Conservation (phyloP, 2,113 vertebrate species). For the Grammatotria lemairii region DNA sequence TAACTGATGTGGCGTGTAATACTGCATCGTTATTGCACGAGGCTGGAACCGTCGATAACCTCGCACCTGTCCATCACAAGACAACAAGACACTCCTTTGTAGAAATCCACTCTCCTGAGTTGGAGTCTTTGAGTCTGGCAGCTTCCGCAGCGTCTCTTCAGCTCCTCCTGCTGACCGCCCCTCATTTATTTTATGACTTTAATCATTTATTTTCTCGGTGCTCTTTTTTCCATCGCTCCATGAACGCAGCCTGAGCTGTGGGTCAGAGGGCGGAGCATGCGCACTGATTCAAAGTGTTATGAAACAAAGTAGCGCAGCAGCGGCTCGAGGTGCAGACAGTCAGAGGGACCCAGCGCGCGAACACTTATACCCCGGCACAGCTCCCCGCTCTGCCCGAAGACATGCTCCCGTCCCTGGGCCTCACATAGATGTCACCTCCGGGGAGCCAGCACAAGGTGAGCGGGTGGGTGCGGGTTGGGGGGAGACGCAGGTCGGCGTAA, state of each 20-base stretch:
- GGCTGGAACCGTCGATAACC: neutral
- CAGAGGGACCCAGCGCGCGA: neutral
- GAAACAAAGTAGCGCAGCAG: slow-evolving; percentile 17
- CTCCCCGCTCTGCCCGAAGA: neutral
- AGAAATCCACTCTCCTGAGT: neutral
- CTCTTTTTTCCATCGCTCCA: accelerated
- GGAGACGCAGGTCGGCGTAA: neutral
- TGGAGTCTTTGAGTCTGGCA: neutral
- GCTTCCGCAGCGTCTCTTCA: neutral
- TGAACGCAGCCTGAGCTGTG: neutral
- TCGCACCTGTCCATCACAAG: neutral
- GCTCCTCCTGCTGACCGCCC: neutral
- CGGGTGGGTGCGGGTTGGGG: neutral
- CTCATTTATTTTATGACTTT: neutral
- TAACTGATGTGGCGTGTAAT: neutral
- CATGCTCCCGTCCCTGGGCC: slow-evolving; percentile 48
- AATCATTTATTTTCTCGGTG: neutral
- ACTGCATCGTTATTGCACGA: neutral
- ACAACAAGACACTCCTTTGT: neutral
- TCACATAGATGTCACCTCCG: slow-evolving; percentile 44
- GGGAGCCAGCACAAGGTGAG: slow-evolving; percentile 48
- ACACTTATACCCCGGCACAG: neutral
- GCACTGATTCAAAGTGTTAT: slow-evolving; percentile 16
- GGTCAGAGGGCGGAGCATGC: neutral
- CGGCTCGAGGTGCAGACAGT: neutral